A percentile compares a stretch with the other conserved stretches of the same genome.
Conservation (phyloP, 2,888 invertebrate species). For the Lymantria dispar region DNA sequence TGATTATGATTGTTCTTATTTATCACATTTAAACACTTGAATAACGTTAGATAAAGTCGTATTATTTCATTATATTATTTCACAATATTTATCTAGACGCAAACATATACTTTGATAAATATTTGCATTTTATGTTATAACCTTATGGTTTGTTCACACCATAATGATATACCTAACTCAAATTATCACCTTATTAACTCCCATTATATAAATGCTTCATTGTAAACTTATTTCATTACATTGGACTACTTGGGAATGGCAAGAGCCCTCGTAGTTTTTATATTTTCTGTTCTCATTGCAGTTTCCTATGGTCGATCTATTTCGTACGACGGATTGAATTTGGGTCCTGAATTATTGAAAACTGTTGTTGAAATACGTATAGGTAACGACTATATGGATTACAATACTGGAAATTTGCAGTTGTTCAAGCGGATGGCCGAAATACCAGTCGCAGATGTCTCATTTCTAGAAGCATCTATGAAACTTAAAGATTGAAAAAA, state of each 20-base stretch:
- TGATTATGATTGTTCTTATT: no score
- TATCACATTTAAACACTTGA: no score
- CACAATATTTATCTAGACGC: neutral
- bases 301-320: slow-evolving; percentile 28
- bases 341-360: slow-evolving; percentile 60
- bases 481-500: neutral
- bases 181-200: slow-evolving; percentile 21
- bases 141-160: slow-evolving; percentile 7
- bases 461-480: slow-evolving; percentile 3
- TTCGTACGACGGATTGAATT: slow-evolving; percentile 42
- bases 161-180: slow-evolving; percentile 3
- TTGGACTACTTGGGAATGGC: slow-evolving; percentile 44
- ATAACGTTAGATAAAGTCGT: no score
- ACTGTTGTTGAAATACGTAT: slow-evolving; percentile 38
- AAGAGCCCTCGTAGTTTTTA: slow-evolving; percentile 37
- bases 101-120: slow-evolving; percentile 4
- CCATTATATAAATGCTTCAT: slow-evolving; percentile 30
- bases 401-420: slow-evolving; percentile 42
- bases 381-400: slow-evolving; percentile 64
- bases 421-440: slow-evolving; percentile 19
- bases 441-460: slow-evolving; percentile 10
- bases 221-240: slow-evolving; percentile 17
- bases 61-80: neutral
- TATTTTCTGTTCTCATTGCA: slow-evolving; percentile 37
- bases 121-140: slow-evolving; percentile 16